These are phyloP conservation scores for Etheostoma perlongum DNA, from an alignment of 2,797 vertebrate genomes.

Conservation along the genomic window DNA sequence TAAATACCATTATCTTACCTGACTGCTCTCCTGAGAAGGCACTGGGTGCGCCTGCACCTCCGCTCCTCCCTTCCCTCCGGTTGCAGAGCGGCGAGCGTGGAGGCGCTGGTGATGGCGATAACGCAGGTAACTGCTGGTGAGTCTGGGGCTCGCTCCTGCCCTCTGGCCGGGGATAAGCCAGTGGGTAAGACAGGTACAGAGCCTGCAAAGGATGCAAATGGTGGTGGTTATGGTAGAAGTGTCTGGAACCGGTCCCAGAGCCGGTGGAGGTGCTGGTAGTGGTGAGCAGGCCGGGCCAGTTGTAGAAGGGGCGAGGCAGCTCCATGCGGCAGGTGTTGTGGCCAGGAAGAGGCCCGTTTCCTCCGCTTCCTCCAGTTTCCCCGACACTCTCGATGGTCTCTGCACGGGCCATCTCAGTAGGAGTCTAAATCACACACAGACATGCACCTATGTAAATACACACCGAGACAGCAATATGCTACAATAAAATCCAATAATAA, in stretches of 20 bases:
- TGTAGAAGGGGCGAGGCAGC: constrained; percentile 50
- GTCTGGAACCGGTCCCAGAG: constrained; percentile 10
- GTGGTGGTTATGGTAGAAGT: constrained; percentile 25
- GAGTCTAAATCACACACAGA: constrained; percentile 44
- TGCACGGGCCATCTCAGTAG: constrained; percentile 81
- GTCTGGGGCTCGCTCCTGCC: constrained; percentile 29
- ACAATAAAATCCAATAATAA: neutral
- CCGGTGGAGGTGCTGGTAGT: constrained; percentile 11
- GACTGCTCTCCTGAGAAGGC: constrained; percentile 42
- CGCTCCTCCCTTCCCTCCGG: constrained; percentile 19
- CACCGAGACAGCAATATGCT: neutral
- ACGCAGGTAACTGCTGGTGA: constrained; percentile 37
- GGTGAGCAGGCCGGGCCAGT: constrained; percentile 46
- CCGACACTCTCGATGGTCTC: constrained; percentile 77
- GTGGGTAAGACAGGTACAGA: constrained; percentile 24
- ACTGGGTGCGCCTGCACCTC: neutral
- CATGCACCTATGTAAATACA: neutral
- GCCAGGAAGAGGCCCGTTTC: constrained; percentile 40
- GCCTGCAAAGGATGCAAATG: constrained; percentile 39
- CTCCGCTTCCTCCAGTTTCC: constrained; percentile 55
- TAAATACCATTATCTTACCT: constrained; percentile 51
- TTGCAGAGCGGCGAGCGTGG: constrained; percentile 9
- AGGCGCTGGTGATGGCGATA: constrained; percentile 1
- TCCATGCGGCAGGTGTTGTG: constrained; percentile 65
- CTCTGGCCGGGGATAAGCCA: constrained; percentile 22